phyloP scores from a whole-genome alignment of 2,888 invertebrate genomes.

The Arctia plantaginis region DNA sequence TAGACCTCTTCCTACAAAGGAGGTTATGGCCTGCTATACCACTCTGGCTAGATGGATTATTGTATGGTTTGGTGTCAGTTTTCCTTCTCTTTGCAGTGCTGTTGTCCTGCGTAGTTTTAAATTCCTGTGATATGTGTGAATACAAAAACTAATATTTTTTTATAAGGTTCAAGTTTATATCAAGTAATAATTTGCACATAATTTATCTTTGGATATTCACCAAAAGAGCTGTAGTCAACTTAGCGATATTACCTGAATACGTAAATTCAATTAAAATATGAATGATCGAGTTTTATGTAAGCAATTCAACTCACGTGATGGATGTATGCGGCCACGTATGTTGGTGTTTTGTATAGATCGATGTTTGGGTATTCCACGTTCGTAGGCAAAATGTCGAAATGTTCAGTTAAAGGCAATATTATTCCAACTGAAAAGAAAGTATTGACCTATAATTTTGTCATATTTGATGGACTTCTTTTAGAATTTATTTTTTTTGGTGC shows the following conservation, averaged over 20 bases:
- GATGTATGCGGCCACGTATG: constrained; percentile 72
- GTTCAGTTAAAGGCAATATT: constrained; percentile 79
- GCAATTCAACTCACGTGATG: constrained; percentile 74
- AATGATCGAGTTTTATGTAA: constrained; percentile 31
- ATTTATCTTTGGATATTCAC: constrained; percentile 9
- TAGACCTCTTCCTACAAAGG: too few relatives aligned
- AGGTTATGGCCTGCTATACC: too few relatives aligned
- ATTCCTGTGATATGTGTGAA: too few relatives aligned
- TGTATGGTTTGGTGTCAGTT: too few relatives aligned
- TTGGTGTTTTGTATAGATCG: constrained; percentile 74
- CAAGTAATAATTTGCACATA: background rate
- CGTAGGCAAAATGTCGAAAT: constrained; percentile 80
- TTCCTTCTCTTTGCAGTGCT: too few relatives aligned
- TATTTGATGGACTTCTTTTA: constrained; percentile 1
- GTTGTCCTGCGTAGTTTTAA: too few relatives aligned
- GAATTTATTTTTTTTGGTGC: background rate
- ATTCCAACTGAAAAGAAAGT: constrained; percentile 73
- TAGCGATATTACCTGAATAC: constrained; percentile 20
- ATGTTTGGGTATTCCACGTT: constrained; percentile 81
- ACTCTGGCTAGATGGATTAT: too few relatives aligned
- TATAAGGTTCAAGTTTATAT: background rate
- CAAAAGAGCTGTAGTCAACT: constrained; percentile 12
- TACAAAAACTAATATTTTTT: background rate
- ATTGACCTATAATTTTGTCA: constrained; percentile 13
- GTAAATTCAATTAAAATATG: constrained; percentile 31